Evolutionary conservation across 2,888 invertebrate genomes (phyloP).

Genomic region (Chalcosyrphus nemorum): DNA sequence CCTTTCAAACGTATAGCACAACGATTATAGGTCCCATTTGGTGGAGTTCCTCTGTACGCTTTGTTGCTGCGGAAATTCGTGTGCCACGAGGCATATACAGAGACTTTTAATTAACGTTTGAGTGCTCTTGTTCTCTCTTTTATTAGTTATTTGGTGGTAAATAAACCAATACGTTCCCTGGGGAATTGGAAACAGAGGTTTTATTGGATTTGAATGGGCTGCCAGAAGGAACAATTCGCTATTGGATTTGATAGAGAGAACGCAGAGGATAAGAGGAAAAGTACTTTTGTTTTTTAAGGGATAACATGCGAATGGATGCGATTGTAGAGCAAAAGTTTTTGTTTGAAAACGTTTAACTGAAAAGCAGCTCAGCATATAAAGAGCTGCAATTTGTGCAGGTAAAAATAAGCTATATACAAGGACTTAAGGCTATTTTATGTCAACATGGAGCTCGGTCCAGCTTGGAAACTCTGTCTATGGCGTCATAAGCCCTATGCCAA

Average conservation of each 20-base stretch:
- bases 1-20: constrained; percentile 4
- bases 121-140: constrained; percentile 16
- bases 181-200: constrained; percentile 32
- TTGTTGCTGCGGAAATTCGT: constrained; percentile 4
- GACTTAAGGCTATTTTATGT: too few relatives aligned
- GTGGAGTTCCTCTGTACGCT: not conserved
- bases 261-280: too few relatives aligned
- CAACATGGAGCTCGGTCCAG: too few relatives aligned
- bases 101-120: constrained; percentile 49
- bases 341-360: too few relatives aligned
- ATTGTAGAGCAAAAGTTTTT: too few relatives aligned
- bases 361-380: too few relatives aligned
- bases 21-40: constrained; percentile 30
- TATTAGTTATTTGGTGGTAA: constrained; percentile 47
- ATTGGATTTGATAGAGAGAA: not conserved
- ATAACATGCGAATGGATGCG: too few relatives aligned
- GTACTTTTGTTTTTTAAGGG: too few relatives aligned
- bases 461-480: too few relatives aligned
- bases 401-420: too few relatives aligned
- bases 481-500: too few relatives aligned
- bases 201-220: constrained; percentile 23
- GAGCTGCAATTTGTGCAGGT: too few relatives aligned
- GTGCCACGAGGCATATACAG: constrained; percentile 13
- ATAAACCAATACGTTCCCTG: constrained; percentile 21
- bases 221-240: not conserved